Conservation (phyloP, 1,140 invertebrate species). For the Ylistrum balloti region DNA sequence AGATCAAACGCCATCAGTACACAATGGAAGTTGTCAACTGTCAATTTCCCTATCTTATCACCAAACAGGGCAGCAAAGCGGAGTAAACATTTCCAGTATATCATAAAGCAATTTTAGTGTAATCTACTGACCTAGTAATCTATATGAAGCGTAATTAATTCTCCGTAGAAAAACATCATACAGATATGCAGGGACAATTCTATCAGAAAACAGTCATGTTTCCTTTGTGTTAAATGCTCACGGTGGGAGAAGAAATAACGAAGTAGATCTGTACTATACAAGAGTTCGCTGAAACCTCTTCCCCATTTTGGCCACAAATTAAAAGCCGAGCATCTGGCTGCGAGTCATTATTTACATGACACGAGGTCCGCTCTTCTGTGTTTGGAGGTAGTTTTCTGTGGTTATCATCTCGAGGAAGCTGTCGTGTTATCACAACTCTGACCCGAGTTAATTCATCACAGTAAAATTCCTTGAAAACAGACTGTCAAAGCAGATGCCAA, state of each 20-base stretch:
- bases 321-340: not conserved
- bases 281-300: not conserved
- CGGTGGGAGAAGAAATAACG: not conserved
- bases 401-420: slow-evolving; percentile 15
- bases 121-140: too few relatives aligned
- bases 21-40: too few relatives aligned
- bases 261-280: not conserved
- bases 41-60: too few relatives aligned
- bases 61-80: too few relatives aligned
- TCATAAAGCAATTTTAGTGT: too few relatives aligned
- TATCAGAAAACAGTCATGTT: too few relatives aligned
- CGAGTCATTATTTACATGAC: slow-evolving; percentile 34
- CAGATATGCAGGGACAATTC: too few relatives aligned
- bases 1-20: too few relatives aligned
- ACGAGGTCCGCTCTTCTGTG: slow-evolving; percentile 15
- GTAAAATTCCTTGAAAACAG: slow-evolving; percentile 35
- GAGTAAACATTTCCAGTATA: too few relatives aligned
- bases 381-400: slow-evolving; percentile 28
- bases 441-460: slow-evolving; percentile 38
- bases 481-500: slow-evolving; percentile 37
- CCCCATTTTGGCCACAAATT: slow-evolving; percentile 33
- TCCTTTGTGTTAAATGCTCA: not conserved
- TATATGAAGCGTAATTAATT: too few relatives aligned
- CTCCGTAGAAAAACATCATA: too few relatives aligned
- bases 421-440: not conserved